Base-by-base conservation (phyloP, 2,888 invertebrate species). In the Aporophyla lueneburgensis region DNA sequence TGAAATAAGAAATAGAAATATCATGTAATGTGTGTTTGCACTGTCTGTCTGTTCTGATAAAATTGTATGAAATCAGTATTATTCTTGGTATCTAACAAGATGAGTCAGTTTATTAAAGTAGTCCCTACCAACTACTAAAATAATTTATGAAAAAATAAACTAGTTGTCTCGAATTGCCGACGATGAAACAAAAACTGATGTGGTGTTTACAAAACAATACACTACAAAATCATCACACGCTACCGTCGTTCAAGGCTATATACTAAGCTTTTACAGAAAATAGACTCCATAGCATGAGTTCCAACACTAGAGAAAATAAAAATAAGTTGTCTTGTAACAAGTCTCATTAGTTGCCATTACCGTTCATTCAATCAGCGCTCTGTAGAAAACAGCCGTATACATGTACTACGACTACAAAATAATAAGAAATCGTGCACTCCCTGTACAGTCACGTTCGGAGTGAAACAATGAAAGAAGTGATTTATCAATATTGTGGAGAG, bases 361-460 rank as follows among this genome's bases (percentile, higher is more conserved):
- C 12, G 73, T 74, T 76, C 85, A 83, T 83, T 81, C 85, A 83
- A 83, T 83, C 83, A 84, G 51, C 24, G 71, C 68, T 65, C 68
- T 71, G 68, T 76, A 76, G 65, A 76, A 80, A 73, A 68, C 51
- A 68, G 49, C 66, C 40, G 33, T 76, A 63, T 62, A 82, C 49
- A 69, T 61, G 54, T 80, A 75, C 59, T 72, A 19, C 43, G 27
- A 69, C 54, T 40, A 63, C 63, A 43, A 78, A 61, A 56, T 53
- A 46, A 65, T 51, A 49, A 71, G 73, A 76, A 74, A 75, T 68
- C 69, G 79, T 83, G 75, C 83, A 79, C 86, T 71, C 75, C 53
- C 33, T 10, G 72, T 83, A 82, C 85, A 85, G 46, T 68, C 70
- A 58, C 19, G 59, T 58, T 5, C 59, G 2, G 10, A 80, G 73